Base-by-base conservation (phyloP, 2,113 vertebrate genomes). In the Scomber japonicus region DNA sequence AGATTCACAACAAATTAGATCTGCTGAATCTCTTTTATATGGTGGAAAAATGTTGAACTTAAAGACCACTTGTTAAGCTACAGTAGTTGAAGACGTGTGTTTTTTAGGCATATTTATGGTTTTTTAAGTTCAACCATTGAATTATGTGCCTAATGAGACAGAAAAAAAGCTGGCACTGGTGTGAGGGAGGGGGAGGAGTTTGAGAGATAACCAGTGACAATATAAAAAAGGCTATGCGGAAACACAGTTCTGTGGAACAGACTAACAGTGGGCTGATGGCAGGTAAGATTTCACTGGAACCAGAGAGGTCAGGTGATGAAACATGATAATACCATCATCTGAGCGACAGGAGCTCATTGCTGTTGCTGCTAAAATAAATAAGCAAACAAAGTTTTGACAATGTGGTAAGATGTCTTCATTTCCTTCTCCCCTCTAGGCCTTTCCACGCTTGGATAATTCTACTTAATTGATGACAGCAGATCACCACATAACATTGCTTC, bases 241-340 rank as follows among this genome's bases (percentile, higher is more conserved):
- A 63, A n/a, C 1, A 0, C 19, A 50, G 31, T 81, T 87, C 84
- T 61, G 27, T 78, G 61, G 84, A 83, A 78, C 5, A 40, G 45
- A 44, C 24, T 55, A 40, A 44, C 30, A 49, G 19, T n/a, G 1
- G 30, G 6, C 1, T 27, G 56, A 71, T 71, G 44, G 13, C 30
- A 13, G 27, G 16, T 50, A 19, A 17, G 64, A 78, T 78, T 83
- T 84, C 69, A 66, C 40, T 74, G 73, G 73, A 83, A 84, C 2
- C 16, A 21, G 54, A 24, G 24, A 27, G 2, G 24, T 27, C 24
- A 27, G 24, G 24, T 27, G 67, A 57, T 67, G 35, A 64, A 19
- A 59, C 24, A 59, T 48, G 13, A 11, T 1, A 10, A 64, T 49
- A 65, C 19, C 19, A 11, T 76, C 50, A 80, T 76, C 17, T n/a